Evolutionary conservation across 2,113 vertebrate species (phyloP), one percentile per base, ranked within the genome.

Genomic region (Crotalus tigris): DNA sequence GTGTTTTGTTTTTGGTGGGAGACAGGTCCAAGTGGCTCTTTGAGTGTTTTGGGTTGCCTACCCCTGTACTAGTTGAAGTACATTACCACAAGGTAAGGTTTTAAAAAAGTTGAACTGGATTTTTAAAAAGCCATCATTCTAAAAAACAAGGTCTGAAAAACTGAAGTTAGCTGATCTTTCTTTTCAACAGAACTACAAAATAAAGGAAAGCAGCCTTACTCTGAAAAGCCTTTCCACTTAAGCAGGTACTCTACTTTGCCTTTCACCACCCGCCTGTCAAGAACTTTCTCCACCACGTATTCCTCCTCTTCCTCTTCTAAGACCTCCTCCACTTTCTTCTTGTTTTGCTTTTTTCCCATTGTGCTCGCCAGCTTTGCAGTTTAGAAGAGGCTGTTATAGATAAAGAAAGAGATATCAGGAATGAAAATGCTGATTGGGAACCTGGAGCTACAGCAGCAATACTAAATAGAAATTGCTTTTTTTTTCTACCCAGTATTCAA

Each of bases 221-320:
- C 98, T 0, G 98, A 98, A 97, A 99, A 99, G 12, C 99, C 99
- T 95, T 99, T 99, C 99, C 99, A 99, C 96, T 99, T 99, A 24
- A 99, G 99, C 51, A 99, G 98, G 69, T 99, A 99, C 91, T 99
- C 99, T 91, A 99, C 98, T 95, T 98, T 99, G 29, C 99, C 99
- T 94, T 99, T 99, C 17, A 99, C 98, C 92, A 99, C 98, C 54
- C 99, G 98, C 29, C 99, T 98, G 44, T 99, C 99, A 88, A 99
- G 97, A 58, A 99, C 99, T 85, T 99, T 99, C 85, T 99, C 99
- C 97, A 99, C 99, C 96, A 99, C 99, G 46, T 99, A 99, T 6
- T 99, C 99, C 89, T 99, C 99, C 95, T 99, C 99, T 69, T 99
- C 99, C 90, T 99, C 99, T 96, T 99, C 99, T 23, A 98, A 96